Evolutionary conservation across 2,888 invertebrate genomes (phyloP).

Genomic region (Ormia ochracea): DNA sequence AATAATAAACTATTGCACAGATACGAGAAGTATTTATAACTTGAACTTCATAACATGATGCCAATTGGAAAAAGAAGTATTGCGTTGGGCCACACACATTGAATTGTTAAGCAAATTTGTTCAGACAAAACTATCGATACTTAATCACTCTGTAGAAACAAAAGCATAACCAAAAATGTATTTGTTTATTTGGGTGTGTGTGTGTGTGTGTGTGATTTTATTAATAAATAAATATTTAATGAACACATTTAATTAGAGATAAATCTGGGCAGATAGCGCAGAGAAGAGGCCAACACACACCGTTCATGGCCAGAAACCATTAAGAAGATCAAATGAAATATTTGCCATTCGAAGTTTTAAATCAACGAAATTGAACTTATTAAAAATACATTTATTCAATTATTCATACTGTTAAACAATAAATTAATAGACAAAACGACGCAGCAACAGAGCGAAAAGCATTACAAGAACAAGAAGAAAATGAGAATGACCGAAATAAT

Average conservation of each 20-base stretch:
- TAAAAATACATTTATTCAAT: conserved; percentile 33
- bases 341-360: not conserved
- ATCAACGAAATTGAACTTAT: conserved; percentile 15
- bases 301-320: not conserved
- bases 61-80: too few relatives aligned
- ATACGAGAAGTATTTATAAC: too few relatives aligned
- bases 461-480: not conserved
- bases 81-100: conserved; percentile 16
- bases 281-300: not conserved
- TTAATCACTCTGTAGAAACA: not conserved
- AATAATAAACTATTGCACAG: too few relatives aligned
- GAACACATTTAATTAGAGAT: conserved; percentile 26
- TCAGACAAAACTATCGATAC: not conserved
- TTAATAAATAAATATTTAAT: conserved; percentile 45
- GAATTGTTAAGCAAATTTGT: not conserved
- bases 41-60: too few relatives aligned
- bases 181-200: not conserved
- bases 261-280: conserved; percentile 17
- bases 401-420: conserved; percentile 2
- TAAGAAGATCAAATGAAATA: not conserved
- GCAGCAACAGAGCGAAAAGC: not conserved
- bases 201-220: not conserved
- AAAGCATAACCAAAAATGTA: not conserved
- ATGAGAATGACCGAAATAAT: conserved; percentile 42
- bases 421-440: not conserved